phyloP scores from a whole-genome alignment of 2,888 invertebrate species.

The Spialia ferax region DNA sequence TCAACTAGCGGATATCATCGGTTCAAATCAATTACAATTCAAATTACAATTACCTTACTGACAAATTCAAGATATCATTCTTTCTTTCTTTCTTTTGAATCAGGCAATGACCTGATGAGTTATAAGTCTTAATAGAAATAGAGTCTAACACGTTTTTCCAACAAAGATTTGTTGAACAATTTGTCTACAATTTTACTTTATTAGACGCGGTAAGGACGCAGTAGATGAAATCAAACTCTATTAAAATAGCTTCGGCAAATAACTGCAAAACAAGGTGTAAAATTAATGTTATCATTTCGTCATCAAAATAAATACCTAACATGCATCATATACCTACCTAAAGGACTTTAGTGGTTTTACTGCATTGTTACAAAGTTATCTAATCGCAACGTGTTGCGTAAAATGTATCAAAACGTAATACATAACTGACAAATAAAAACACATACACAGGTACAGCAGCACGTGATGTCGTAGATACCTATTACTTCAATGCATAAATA shows the following conservation, averaged over 20 bases:
- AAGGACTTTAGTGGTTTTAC: background rate
- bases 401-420: slow-evolving; percentile 3
- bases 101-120: too few relatives aligned
- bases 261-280: background rate
- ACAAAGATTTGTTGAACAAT: background rate
- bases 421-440: background rate
- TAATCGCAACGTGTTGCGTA: slow-evolving; percentile 8
- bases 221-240: background rate
- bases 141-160: too few relatives aligned
- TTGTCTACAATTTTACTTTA: background rate
- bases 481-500: too few relatives aligned
- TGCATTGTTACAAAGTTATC: slow-evolving; percentile 11
- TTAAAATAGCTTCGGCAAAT: background rate
- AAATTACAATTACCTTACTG: too few relatives aligned
- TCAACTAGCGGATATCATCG: background rate
- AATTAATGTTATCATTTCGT: background rate
- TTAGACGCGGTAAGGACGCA: too few relatives aligned
- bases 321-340: too few relatives aligned
- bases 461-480: too few relatives aligned
- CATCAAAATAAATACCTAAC: background rate
- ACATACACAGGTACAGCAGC: background rate
- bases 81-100: too few relatives aligned
- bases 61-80: too few relatives aligned
- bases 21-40: background rate
- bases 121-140: too few relatives aligned